Percentiles rank a stretch among this genome's conserved stretches.
phyloP scores from a whole-genome alignment of 2,797 vertebrate genomes.

The Morus bassanus region DNA sequence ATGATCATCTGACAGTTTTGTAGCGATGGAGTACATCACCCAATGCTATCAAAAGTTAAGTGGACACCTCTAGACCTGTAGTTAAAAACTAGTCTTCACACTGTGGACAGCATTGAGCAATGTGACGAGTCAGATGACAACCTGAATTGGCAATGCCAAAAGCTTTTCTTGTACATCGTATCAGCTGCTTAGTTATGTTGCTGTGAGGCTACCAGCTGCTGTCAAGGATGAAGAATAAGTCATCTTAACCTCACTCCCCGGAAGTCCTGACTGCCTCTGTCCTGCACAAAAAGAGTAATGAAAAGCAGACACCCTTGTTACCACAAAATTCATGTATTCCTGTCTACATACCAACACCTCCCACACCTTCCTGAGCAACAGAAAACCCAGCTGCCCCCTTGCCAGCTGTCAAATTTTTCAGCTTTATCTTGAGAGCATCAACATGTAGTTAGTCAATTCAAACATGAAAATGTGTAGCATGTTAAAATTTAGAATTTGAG shows the following conservation, averaged over 20 bases:
- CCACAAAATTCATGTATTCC: slow-evolving; percentile 35
- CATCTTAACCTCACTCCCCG: background rate
- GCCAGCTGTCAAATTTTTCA: slow-evolving; percentile 67
- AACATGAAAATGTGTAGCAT: slow-evolving; percentile 34
- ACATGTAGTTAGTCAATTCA: slow-evolving; percentile 61
- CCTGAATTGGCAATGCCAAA: background rate
- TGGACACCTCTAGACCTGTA: background rate
- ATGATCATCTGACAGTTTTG: background rate
- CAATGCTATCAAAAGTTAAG: background rate
- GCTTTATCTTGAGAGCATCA: slow-evolving; percentile 67
- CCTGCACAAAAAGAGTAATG: slow-evolving; percentile 30
- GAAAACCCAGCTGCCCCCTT: slow-evolving; percentile 63
- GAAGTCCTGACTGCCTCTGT: slow-evolving; percentile 26
- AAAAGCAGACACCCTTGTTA: slow-evolving; percentile 33
- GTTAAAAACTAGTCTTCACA: background rate
- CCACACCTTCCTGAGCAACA: slow-evolving; percentile 64
- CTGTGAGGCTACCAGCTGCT: background rate
- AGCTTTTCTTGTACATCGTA: background rate
- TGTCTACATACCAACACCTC: slow-evolving; percentile 56
- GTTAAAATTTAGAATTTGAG: slow-evolving; percentile 4
- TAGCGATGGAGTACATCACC: background rate
- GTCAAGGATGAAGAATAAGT: background rate
- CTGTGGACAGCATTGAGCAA: background rate
- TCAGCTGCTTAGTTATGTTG: background rate
- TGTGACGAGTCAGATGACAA: background rate